A percentile compares a stretch with the other conserved stretches of the same genome.
Evolutionary conservation across 2,888 invertebrate genomes (phyloP).

Genomic region (Hylaea fasciaria): DNA sequence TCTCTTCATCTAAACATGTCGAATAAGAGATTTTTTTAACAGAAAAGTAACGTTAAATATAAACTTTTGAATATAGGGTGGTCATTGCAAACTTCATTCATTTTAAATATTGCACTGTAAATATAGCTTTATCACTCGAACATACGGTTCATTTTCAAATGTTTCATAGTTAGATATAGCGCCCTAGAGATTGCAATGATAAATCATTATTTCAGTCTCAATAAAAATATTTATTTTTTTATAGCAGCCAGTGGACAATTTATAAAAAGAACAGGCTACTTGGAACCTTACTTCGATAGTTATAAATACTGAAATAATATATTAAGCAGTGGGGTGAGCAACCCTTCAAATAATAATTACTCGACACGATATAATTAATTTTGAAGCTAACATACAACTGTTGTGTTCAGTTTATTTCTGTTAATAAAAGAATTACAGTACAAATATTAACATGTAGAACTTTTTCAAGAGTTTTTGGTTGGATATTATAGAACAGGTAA

Average conservation of each 20-base stretch:
- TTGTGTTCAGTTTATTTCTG: slow-evolving; percentile 27
- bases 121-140: not conserved
- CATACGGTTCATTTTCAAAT: not conserved
- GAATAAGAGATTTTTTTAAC: too few species aligned
- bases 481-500: too few species aligned
- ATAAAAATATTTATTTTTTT: slow-evolving; percentile 35
- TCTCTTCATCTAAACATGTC: too few species aligned
- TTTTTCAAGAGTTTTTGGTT: too few species aligned
- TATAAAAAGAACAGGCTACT: not conserved
- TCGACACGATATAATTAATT: slow-evolving; percentile 44
- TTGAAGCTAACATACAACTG: slow-evolving; percentile 40
- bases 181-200: slow-evolving; percentile 32
- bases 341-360: slow-evolving; percentile 46
- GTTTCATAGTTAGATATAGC: not conserved
- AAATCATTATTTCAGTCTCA: slow-evolving; percentile 36
- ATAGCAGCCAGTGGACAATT: slow-evolving; percentile 19
- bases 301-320: slow-evolving; percentile 10
- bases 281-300: not conserved
- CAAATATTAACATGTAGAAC: too few species aligned
- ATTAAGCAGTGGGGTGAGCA: slow-evolving; percentile 24
- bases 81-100: too few species aligned
- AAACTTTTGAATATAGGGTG: too few species aligned
- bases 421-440: not conserved
- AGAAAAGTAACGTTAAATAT: too few species aligned
- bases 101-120: too few species aligned